Conservation (phyloP, 2,113 vertebrate species). For the Loxodonta africana region DNA sequence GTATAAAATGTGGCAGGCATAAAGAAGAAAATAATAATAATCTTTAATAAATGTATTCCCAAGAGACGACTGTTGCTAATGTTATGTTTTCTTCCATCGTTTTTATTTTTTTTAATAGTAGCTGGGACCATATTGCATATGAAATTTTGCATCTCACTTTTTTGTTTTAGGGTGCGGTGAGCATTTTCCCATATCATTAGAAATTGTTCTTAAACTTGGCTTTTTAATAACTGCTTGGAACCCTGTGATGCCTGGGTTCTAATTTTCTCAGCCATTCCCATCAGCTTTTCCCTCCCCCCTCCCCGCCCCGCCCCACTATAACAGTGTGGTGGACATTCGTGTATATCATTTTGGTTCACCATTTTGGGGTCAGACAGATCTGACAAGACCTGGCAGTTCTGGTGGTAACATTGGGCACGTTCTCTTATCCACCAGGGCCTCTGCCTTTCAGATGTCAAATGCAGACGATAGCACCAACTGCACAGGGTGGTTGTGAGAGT, state of each 20-base stretch:
- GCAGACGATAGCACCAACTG: background rate
- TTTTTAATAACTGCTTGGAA: background rate
- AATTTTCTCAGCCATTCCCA: background rate
- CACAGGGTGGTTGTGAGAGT: background rate
- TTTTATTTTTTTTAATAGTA: slow-evolving; percentile 25
- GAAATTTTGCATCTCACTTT: slow-evolving; percentile 11
- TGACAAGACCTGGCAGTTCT: background rate
- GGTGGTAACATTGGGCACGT: background rate
- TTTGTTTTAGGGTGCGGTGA: background rate
- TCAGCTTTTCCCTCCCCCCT: background rate
- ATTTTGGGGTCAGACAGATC: background rate
- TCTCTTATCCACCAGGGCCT: background rate
- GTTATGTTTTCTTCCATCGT: slow-evolving; percentile 32
- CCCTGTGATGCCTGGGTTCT: background rate
- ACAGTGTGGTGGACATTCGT: background rate
- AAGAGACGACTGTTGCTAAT: background rate
- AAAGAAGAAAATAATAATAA: background rate
- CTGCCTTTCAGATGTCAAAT: background rate
- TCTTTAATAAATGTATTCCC: background rate
- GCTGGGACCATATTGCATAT: background rate
- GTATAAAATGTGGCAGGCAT: background rate
- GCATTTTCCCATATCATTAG: background rate
- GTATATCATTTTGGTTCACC: background rate
- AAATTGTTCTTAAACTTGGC: background rate
- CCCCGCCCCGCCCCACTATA: background rate